These are phyloP conservation scores for Coryphaenoides rupestris DNA, from an alignment of 2,113 vertebrate genomes.

Conservation along the genomic window DNA sequence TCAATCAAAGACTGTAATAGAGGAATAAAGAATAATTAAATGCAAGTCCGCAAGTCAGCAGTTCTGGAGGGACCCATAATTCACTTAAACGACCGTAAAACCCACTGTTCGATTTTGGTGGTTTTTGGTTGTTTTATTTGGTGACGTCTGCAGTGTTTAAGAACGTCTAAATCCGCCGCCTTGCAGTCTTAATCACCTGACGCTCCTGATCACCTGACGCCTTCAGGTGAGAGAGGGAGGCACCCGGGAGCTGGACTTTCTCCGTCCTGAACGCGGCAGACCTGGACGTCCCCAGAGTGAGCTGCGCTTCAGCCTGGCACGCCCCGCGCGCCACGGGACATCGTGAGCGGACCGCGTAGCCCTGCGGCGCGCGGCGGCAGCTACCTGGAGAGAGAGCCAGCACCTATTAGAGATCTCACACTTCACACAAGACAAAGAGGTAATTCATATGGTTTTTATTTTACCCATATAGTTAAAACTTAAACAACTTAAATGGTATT, in stretches of 20 bases:
- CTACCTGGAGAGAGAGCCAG: slow-evolving; percentile 24
- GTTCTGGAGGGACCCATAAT: no score
- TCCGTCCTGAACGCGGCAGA: slow-evolving; percentile 79
- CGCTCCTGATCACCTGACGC: not conserved
- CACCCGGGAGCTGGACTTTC: slow-evolving; percentile 75
- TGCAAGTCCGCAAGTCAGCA: no score
- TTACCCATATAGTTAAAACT: no score
- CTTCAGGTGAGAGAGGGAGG: slow-evolving; percentile 83
- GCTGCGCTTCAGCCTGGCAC: slow-evolving; percentile 75
- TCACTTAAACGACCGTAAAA: no score
- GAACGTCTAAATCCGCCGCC: not conserved
- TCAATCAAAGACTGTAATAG: no score
- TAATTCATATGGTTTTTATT: slow-evolving; percentile 46
- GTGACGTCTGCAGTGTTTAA: no score
- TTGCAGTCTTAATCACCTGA: no score
- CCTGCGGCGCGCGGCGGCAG: no score
- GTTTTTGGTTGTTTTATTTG: no score
- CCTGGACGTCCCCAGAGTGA: slow-evolving; percentile 80
- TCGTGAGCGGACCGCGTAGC: slow-evolving; percentile 58
- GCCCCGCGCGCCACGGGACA: slow-evolving; percentile 76
- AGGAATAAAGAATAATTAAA: no score
- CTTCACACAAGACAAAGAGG: slow-evolving; percentile 77
- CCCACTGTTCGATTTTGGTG: no score
- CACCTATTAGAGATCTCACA: slow-evolving; percentile 77
- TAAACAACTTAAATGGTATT: no score